A percentile compares a stretch with the other conserved stretches of the same genome.
Evolutionary conservation across 2,797 vertebrate genomes (phyloP).

Genomic region (Xenentodon cancila): DNA sequence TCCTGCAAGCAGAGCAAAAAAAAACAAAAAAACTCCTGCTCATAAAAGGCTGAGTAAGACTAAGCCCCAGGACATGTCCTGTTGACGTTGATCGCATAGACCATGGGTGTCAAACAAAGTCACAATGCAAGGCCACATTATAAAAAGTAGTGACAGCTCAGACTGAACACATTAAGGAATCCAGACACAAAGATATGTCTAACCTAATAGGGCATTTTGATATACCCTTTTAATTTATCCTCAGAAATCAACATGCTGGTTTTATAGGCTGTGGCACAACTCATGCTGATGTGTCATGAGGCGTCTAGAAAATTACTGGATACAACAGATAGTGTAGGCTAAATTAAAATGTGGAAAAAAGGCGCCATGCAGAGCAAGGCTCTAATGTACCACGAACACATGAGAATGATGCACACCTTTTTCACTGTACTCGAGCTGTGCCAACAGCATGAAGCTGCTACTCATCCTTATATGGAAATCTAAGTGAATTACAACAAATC

Average conservation of each 20-base stretch:
- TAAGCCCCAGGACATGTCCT: slow-evolving; percentile 59
- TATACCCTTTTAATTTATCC: slow-evolving; percentile 59
- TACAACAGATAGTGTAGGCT: slow-evolving; percentile 57
- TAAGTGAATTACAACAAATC: slow-evolving; percentile 64
- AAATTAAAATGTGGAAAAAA: slow-evolving; percentile 68
- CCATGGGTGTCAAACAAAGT: slow-evolving; percentile 71
- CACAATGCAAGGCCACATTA: slow-evolving; percentile 38
- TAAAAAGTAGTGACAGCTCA: slow-evolving; percentile 57
- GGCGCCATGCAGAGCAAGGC: slow-evolving; percentile 46
- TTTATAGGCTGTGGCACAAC: slow-evolving; percentile 53
- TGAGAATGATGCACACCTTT: slow-evolving; percentile 52
- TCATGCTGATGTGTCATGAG: slow-evolving; percentile 66
- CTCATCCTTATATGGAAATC: slow-evolving; percentile 47
- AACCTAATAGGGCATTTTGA: slow-evolving; percentile 55
- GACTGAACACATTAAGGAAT: slow-evolving; percentile 47
- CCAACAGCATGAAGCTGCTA: slow-evolving; percentile 47
- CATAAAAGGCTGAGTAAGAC: slow-evolving; percentile 75
- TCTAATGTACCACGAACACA: slow-evolving; percentile 59
- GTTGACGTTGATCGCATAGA: slow-evolving; percentile 75
- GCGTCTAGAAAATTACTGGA: slow-evolving; percentile 64
- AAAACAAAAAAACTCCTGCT: slow-evolving; percentile 51
- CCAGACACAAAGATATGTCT: slow-evolving; percentile 35
- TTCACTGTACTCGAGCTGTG: slow-evolving; percentile 42
- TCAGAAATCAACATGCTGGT: slow-evolving; percentile 45
- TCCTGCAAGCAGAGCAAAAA: slow-evolving; percentile 66